Percentiles rank a stretch among this genome's conserved stretches.
Conservation (phyloP, 2,113 vertebrate genomes). For the Elephantulus edwardii region DNA sequence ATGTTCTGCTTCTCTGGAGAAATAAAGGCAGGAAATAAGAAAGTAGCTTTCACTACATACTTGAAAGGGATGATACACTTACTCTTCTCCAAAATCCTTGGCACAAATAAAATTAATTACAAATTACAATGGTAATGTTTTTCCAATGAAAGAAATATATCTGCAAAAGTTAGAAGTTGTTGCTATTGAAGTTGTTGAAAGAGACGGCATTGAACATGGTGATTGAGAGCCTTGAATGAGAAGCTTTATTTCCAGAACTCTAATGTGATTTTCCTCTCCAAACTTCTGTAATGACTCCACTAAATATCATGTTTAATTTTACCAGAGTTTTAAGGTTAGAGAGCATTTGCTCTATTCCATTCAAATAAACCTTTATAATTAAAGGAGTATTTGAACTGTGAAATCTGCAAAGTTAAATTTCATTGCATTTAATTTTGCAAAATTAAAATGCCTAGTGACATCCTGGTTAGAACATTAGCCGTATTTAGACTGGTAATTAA, state of each 20-base stretch:
- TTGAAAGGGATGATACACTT: constrained; percentile 59
- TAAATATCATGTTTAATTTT: constrained; percentile 76
- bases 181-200: not conserved
- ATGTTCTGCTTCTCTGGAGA: not conserved
- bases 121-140: constrained; percentile 46
- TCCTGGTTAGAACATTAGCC: constrained; percentile 77
- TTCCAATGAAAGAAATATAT: constrained; percentile 36
- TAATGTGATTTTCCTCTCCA: not conserved
- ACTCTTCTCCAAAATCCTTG: constrained; percentile 40
- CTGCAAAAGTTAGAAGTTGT: not conserved
- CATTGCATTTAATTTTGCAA: constrained; percentile 78
- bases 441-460: constrained; percentile 75
- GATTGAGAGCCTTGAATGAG: not conserved
- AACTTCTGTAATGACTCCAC: constrained; percentile 34
- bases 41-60: constrained; percentile 24
- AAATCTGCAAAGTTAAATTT: constrained; percentile 70
- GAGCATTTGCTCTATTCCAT: constrained; percentile 60
- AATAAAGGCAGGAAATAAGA: not conserved
- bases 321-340: constrained; percentile 71
- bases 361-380: constrained; percentile 72
- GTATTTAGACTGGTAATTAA: constrained; percentile 83
- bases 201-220: not conserved
- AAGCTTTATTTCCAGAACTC: not conserved
- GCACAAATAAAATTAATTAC: constrained; percentile 60
- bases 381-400: constrained; percentile 74